Conservation (phyloP, 2,113 vertebrate genomes). For the Chloebia gouldiae region DNA sequence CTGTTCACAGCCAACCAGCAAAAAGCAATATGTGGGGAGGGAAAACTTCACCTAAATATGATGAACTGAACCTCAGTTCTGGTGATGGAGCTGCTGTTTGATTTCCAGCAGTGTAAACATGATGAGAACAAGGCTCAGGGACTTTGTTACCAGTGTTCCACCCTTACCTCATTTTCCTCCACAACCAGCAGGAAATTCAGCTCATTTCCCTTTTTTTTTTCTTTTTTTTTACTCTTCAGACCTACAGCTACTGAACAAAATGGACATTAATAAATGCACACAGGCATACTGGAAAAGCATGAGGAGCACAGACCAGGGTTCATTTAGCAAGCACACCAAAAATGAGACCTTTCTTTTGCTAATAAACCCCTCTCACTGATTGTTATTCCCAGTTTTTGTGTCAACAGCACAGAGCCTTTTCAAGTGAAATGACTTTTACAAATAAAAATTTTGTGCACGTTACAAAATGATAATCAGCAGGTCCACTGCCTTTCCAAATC, state of each 20-base stretch:
- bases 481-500: not conserved
- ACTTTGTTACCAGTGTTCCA: not conserved
- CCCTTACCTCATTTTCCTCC: not conserved
- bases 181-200: not conserved
- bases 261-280: not conserved
- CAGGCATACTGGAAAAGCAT: not conserved
- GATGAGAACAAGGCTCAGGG: not conserved
- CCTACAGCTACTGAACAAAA: not conserved
- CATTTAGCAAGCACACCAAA: not conserved
- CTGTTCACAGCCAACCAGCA: not conserved
- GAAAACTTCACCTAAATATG: not conserved
- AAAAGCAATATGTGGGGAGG: not conserved
- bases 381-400: not conserved
- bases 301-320: not conserved
- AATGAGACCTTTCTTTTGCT: not conserved
- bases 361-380: not conserved
- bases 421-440: not conserved
- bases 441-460: not conserved
- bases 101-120: not conserved
- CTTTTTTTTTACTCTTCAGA: not conserved
- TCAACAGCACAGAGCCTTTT: not conserved
- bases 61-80: not conserved
- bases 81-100: not conserved
- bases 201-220: not conserved
- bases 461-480: not conserved